phyloP scores from a whole-genome alignment of 2,113 vertebrate species.

The Anas platyrhynchos region DNA sequence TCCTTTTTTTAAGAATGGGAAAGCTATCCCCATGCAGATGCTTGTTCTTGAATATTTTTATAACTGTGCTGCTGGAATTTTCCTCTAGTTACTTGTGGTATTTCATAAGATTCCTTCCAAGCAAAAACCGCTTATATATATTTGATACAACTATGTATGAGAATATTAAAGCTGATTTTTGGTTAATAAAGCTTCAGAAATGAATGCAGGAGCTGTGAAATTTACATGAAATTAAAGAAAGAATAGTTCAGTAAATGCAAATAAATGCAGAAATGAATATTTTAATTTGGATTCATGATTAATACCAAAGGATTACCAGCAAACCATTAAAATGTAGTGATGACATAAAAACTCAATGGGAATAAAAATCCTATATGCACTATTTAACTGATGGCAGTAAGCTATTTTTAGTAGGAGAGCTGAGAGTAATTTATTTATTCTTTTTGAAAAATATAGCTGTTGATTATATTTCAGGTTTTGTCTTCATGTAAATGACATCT shows the following conservation, averaged over 20 bases:
- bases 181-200: conserved; percentile 62
- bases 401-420: conserved; percentile 72
- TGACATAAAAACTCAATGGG: conserved; percentile 72
- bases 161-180: conserved; percentile 67
- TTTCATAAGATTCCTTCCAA: not conserved
- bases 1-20: not conserved
- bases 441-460: conserved; percentile 43
- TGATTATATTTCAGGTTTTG: conserved; percentile 66
- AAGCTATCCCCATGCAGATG: not conserved
- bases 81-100: not conserved
- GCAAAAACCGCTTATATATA: not conserved
- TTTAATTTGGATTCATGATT: conserved; percentile 79
- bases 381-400: conserved; percentile 63
- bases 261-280: conserved; percentile 79
- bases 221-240: conserved; percentile 82
- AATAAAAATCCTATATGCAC: conserved; percentile 65
- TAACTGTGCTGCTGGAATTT: not conserved
- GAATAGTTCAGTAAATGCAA: conserved; percentile 76
- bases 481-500: conserved; percentile 46
- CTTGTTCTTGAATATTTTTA: not conserved
- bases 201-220: conserved; percentile 70
- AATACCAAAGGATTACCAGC: conserved; percentile 69
- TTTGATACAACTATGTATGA: conserved; percentile 10
- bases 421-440: conserved; percentile 64
- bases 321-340: conserved; percentile 70